These are phyloP conservation scores for Camelus dromedarius DNA, from an alignment of 2,113 vertebrate species.

Conservation along the genomic window DNA sequence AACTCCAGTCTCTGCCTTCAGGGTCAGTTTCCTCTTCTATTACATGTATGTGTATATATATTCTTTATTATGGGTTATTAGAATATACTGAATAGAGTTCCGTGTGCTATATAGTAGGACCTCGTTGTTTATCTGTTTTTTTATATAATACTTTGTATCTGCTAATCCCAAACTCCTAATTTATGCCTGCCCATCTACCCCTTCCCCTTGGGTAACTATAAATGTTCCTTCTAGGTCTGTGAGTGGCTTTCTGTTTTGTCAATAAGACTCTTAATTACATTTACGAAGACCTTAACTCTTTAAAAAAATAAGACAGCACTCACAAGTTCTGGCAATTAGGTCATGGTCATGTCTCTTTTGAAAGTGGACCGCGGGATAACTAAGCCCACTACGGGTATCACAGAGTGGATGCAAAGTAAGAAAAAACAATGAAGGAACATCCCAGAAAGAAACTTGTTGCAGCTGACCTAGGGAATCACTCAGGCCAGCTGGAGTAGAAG, in stretches of 20 bases:
- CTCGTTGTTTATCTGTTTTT: no score
- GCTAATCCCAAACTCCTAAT: no score
- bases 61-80: no score
- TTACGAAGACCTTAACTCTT: not conserved
- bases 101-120: no score
- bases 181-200: no score
- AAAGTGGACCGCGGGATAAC: not conserved
- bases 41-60: no score
- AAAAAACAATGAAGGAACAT: not conserved
- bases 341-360: not conserved
- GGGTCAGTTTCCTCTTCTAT: not conserved
- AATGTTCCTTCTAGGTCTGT: no score
- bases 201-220: no score
- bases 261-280: not conserved
- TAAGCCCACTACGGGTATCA: not conserved
- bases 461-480: not conserved
- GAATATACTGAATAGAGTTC: no score
- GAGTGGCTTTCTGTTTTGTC: no score
- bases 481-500: not conserved
- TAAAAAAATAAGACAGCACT: not conserved
- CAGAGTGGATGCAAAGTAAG: not conserved
- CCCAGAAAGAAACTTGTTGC: not conserved
- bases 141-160: no score
- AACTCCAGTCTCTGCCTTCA: fast-evolving
- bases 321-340: not conserved